phyloP scores from a whole-genome alignment of 2,888 invertebrate species.

The Busseola fusca region DNA sequence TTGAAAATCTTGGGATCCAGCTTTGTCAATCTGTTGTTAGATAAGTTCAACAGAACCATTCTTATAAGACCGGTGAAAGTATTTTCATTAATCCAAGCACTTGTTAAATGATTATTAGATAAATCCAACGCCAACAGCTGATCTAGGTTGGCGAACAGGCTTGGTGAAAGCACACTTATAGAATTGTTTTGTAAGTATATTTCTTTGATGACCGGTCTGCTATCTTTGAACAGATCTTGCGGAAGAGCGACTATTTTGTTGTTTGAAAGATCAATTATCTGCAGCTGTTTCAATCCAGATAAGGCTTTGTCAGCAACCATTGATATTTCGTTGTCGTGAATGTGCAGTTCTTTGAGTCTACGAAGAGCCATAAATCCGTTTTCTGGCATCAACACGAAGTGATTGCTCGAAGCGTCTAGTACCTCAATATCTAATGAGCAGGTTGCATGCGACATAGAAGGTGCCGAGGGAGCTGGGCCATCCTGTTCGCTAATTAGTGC shows the following conservation, averaged over 20 bases:
- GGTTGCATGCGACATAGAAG: slow-evolving; percentile 84
- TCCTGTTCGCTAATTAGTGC: slow-evolving; percentile 91
- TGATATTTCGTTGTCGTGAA: slow-evolving; percentile 96
- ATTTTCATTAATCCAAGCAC: slow-evolving; percentile 95
- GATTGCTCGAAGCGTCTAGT: slow-evolving; percentile 95
- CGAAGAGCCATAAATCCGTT: slow-evolving; percentile 94
- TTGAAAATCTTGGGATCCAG: slow-evolving; percentile 95
- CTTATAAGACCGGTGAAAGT: slow-evolving; percentile 96
- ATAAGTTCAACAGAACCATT: slow-evolving; percentile 95
- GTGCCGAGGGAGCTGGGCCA: slow-evolving; percentile 79
- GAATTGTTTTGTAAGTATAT: slow-evolving; percentile 97
- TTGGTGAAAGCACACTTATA: slow-evolving; percentile 95
- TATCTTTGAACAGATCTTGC: slow-evolving; percentile 94
- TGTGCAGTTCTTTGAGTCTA: slow-evolving; percentile 93
- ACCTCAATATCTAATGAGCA: slow-evolving; percentile 95
- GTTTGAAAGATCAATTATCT: slow-evolving; percentile 96
- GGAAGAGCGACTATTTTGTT: slow-evolving; percentile 97
- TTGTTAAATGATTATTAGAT: slow-evolving; percentile 95
- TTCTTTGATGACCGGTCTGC: slow-evolving; percentile 94
- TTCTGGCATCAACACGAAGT: slow-evolving; percentile 94
- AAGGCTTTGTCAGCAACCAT: slow-evolving; percentile 96
- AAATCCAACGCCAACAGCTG: slow-evolving; percentile 95
- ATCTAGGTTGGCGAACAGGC: slow-evolving; percentile 95
- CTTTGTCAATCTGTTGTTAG: slow-evolving; percentile 94
- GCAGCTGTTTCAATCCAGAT: slow-evolving; percentile 93